Evolutionary conservation across 2,888 invertebrate species (phyloP), one percentile per base, ranked within the genome.

Genomic region (Salticus scenicus): DNA sequence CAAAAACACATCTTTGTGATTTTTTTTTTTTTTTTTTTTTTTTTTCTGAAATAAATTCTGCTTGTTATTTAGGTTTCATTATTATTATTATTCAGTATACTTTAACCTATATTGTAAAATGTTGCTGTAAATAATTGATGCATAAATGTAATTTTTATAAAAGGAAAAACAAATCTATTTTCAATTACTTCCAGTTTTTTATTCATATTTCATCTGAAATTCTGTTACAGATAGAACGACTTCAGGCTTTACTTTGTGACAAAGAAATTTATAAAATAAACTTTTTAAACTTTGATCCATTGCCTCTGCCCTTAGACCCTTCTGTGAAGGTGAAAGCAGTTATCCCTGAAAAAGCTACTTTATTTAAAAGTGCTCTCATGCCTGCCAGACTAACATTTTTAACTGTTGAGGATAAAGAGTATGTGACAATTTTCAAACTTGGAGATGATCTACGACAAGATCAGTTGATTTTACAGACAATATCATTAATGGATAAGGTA

Each of bases 401-500:
- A 17, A 97, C 96, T 8, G 63, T 74, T 4, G 94, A 95, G 83
- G 95, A 95, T 51, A 93, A 94, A 28, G 96, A 97, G 90, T 99
- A 98, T 91, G 95, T 96, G 20, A 96, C 98, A 0, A 98, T 99
- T 87, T 99, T 99, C 91, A 99, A 99, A 91, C 95, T 98, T 89
- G 99, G 99, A 0, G 99, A 99, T 91, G 99, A 99, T 91, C 92
- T 99, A 74, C 93, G 99, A 1, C 99, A 99, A 92, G 99, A 99
- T 92, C 99, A 99, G 91, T 93, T 99, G 0, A 97, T 99, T 87
- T 92, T 99, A 69, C 99, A 99, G 92, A 99, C 99, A 93, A 98
- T 99, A 57, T 97, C 97, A 0, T 92, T 99, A 17, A 99, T 99
- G 98, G 99, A 99, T 91, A 97, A 91, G 90, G 92, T 92, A 88